Evolutionary conservation across 2,797 vertebrate species (phyloP).

Genomic region (Chloroceryle amazona): DNA sequence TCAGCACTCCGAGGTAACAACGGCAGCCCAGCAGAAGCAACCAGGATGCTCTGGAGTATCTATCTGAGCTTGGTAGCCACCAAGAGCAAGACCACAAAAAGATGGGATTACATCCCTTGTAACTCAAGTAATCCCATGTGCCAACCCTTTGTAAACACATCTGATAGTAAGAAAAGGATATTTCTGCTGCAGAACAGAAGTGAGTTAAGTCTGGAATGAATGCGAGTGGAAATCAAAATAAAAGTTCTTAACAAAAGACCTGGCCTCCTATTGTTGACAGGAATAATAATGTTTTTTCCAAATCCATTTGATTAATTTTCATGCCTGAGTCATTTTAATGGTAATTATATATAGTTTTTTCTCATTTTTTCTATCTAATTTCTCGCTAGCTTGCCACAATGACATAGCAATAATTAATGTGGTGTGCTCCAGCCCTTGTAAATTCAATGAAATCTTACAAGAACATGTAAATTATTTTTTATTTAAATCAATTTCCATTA

Average conservation of each 20-base stretch:
- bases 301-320: slow-evolving; percentile 73
- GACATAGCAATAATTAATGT: slow-evolving; percentile 77
- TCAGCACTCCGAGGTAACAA: neutral
- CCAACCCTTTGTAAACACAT: neutral
- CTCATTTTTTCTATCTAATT: slow-evolving; percentile 78
- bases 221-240: slow-evolving; percentile 24
- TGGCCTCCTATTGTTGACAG: slow-evolving; percentile 61
- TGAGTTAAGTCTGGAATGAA: neutral
- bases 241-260: slow-evolving; percentile 60
- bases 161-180: neutral
- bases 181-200: neutral
- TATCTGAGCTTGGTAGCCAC: neutral
- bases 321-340: slow-evolving; percentile 77
- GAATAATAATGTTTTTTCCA: slow-evolving; percentile 70
- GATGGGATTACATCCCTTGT: neutral
- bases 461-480: slow-evolving; percentile 73
- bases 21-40: neutral
- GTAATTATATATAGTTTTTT: slow-evolving; percentile 80
- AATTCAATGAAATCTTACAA: slow-evolving; percentile 80
- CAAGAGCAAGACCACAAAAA: neutral
- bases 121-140: neutral
- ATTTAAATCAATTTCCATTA: slow-evolving; percentile 81
- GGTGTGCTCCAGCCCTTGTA: slow-evolving; percentile 68
- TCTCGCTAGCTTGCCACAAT: slow-evolving; percentile 70
- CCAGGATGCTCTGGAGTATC: neutral